Conservation (phyloP, 2,113 vertebrate genomes). For the Phasianus colchicus region DNA sequence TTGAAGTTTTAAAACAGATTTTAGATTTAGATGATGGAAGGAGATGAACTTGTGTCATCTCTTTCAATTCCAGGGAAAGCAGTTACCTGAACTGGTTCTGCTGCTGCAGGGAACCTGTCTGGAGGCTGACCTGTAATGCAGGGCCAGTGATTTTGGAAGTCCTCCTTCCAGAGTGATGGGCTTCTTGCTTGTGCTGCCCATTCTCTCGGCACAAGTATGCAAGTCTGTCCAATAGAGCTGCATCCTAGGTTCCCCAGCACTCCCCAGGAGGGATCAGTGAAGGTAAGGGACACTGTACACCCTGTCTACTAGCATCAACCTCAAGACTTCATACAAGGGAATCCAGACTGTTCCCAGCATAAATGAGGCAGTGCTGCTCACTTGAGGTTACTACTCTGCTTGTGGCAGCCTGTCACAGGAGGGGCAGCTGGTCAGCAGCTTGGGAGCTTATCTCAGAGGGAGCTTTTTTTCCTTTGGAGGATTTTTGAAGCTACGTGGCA, state of each 20-base stretch:
- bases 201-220: rapidly evolving
- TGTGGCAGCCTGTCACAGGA: not conserved
- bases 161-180: not conserved
- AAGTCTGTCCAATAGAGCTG: not conserved
- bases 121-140: not conserved
- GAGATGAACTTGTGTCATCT: not conserved
- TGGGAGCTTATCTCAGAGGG: not conserved
- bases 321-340: not conserved
- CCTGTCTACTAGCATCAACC: not conserved
- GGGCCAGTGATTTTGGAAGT: not conserved
- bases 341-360: not conserved
- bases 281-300: not conserved
- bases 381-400: not conserved
- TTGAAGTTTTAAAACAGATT: not conserved
- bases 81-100: not conserved
- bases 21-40: not conserved
- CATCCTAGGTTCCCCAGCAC: not conserved
- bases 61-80: not conserved
- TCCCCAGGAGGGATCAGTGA: not conserved
- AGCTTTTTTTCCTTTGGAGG: not conserved
- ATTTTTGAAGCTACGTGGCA: not conserved
- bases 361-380: not conserved
- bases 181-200: rapidly evolving
- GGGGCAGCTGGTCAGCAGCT: not conserved
- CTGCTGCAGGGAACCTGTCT: not conserved